Percentiles rank a stretch among this genome's conserved stretches.
Evolutionary conservation across 1,140 invertebrate species (phyloP).

Genomic region (Chironomus tepperi): DNA sequence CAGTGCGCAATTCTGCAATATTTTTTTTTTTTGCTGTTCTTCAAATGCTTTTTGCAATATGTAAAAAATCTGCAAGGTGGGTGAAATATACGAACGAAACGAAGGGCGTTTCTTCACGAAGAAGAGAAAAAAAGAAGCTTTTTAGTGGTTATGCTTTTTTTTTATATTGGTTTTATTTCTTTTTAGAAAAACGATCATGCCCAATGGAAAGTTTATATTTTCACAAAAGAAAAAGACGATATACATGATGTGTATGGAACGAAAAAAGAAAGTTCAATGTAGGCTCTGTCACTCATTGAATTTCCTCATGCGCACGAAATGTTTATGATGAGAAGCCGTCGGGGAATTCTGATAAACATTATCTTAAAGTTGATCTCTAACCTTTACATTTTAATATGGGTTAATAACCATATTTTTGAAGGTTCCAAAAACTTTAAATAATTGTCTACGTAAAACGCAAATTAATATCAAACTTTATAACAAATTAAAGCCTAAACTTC

Average conservation of each 20-base stretch:
- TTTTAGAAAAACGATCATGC: slow-evolving; percentile 21
- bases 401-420: slow-evolving; percentile 1
- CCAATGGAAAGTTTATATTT: slow-evolving; percentile 20
- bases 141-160: slow-evolving; percentile 19
- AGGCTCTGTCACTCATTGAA: background rate
- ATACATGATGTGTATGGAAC: background rate
- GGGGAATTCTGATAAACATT: background rate
- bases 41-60: slow-evolving; percentile 12
- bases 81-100: background rate
- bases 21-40: background rate
- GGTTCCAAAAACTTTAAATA: background rate
- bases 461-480: background rate
- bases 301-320: slow-evolving; percentile 8
- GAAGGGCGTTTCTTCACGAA: slow-evolving; percentile 5
- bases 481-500: background rate
- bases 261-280: background rate
- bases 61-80: slow-evolving; percentile 4
- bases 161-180: slow-evolving; percentile 13
- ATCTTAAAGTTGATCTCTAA: slow-evolving; percentile 8
- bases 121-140: background rate
- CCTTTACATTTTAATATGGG: background rate
- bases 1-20: slow-evolving; percentile 20
- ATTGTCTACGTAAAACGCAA: slow-evolving; percentile 7
- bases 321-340: background rate
- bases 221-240: background rate